A percentile compares a stretch with the other conserved stretches of the same genome.
These are phyloP conservation scores for Conger conger DNA, from an alignment of 2,113 vertebrate genomes.

Conservation along the genomic window DNA sequence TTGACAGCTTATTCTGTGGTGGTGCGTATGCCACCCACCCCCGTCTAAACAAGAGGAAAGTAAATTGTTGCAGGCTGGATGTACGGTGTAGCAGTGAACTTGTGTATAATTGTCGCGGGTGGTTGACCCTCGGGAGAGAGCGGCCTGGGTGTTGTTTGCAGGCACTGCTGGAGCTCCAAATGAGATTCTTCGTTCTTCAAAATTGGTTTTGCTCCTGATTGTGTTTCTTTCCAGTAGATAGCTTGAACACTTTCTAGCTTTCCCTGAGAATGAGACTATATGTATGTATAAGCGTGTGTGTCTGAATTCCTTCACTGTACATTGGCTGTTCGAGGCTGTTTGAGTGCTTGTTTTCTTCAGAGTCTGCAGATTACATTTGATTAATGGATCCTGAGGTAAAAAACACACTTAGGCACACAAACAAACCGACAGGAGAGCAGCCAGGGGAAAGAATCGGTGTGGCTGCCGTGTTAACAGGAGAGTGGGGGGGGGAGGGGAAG, in stretches of 20 bases:
- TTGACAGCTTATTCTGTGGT: not conserved
- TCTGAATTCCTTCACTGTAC: no score
- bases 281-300: not conserved
- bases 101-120: not conserved
- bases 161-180: constrained; percentile 64
- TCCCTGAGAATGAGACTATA: not conserved
- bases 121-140: constrained; percentile 54
- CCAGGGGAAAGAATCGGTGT: not conserved
- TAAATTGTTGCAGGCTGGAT: not conserved
- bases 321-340: no score
- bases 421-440: not conserved
- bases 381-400: not conserved
- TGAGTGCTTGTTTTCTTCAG: not conserved
- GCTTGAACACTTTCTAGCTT: not conserved
- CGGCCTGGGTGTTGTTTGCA: constrained; percentile 60
- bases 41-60: not conserved
- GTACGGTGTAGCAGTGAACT: not conserved
- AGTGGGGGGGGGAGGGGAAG: not conserved
- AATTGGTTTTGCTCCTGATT: constrained; percentile 48
- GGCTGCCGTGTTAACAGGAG: not conserved
- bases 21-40: not conserved
- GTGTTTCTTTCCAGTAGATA: constrained; percentile 8
- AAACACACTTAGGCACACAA: not conserved
- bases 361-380: not conserved
- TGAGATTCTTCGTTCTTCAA: constrained; percentile 56